Base-by-base conservation (phyloP, 2,113 vertebrate species). In the Craseonycteris thonglongyai region DNA sequence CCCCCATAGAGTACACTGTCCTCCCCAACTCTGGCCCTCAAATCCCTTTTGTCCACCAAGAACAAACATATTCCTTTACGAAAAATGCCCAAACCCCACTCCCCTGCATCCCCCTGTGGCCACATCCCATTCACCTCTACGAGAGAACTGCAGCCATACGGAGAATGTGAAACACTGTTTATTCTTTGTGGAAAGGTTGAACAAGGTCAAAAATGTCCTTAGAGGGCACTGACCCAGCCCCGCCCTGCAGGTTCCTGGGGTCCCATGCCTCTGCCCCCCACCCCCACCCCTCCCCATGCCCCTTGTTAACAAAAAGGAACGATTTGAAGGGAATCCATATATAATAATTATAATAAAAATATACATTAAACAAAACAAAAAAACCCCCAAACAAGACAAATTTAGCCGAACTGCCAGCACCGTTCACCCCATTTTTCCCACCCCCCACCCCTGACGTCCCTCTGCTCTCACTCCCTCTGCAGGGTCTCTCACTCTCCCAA, bases 341-440 rank as follows among this genome's bases (percentile, higher is more conserved):
- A 97, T 97, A 97, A 97, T 97, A 97, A 97, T 97, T 97, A 97
- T 97, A 96, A 97, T 97, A 97, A 97, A 97, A 97, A 97, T 97
- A 97, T 97, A 97, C 97, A 97, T 97, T 97, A 97, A 95, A 97
- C 92, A 97, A 97, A 96, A 96, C 47, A 94, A 96, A 94, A 93
- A 69, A 69, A n/a, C n/a, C n/a, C 94, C 91, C 94, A 93, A 96
- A 97, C 91, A 96, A 96, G 93, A 97, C 96, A 97, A 96, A 95
- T 96, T 96, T 97, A 96, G 96, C 96, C 40, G 97, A 96, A 97
- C 96, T 97, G 93, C 96, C 97, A 97, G 97, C 97, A 97, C 97
- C 96, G 95, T 97, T 97, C 88, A 96, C 86, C 95, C 86, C 86
- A 26, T 61, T 51, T 69, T 16, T 35, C 90, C 45, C 59, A 26